phyloP scores from a whole-genome alignment of 92 coral and sea anemone species.

The Umimayanthus kanabou region DNA sequence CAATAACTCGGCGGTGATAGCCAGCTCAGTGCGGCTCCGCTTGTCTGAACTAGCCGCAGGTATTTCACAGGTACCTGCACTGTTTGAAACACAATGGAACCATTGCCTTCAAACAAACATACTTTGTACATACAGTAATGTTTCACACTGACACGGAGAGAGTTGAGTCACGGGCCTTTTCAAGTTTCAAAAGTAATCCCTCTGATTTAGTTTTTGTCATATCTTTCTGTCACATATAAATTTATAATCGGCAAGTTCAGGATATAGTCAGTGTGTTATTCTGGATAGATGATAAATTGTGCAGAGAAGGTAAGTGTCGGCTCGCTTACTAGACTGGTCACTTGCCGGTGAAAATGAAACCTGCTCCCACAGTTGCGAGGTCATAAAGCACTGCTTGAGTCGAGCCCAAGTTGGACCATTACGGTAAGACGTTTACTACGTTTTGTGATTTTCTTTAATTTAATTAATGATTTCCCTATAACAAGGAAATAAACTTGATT shows the following conservation, averaged over 20 bases:
- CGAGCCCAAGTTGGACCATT: not conserved
- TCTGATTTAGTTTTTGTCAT: not conserved
- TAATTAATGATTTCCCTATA: not conserved
- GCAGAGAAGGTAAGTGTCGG: not conserved
- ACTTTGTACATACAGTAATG: not conserved
- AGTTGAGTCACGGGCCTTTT: not conserved
- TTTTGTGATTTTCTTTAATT: too few relatives aligned
- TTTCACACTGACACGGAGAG: not conserved
- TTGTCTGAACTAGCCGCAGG: not conserved
- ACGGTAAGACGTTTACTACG: not conserved
- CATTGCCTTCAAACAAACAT: not conserved
- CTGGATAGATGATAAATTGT: not conserved
- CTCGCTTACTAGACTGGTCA: not conserved
- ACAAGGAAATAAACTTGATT: not conserved
- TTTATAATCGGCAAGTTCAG: not conserved
- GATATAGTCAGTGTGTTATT: not conserved
- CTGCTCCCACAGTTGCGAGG: not conserved
- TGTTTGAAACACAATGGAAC: not conserved
- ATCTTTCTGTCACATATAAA: not conserved
- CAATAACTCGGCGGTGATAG: too few relatives aligned
- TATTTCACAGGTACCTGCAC: not conserved
- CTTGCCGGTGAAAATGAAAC: not conserved
- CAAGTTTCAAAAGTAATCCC: not conserved
- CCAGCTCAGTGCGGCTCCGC: too few relatives aligned
- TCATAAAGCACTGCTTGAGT: not conserved